Conservation (phyloP, 2,888 invertebrate genomes). For the Mimas tiliae region DNA sequence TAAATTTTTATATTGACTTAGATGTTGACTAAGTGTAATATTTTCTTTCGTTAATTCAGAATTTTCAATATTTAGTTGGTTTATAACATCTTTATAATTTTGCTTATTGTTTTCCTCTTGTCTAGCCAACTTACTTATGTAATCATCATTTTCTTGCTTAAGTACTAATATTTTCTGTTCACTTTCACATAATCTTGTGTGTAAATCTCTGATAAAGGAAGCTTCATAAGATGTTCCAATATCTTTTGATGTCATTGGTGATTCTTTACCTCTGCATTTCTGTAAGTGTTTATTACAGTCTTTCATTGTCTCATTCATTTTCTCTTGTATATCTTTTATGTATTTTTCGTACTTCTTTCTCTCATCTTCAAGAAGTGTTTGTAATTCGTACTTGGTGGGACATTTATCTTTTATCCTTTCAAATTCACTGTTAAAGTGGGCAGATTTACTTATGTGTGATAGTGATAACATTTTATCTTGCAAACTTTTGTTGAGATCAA, state of each 20-base stretch:
- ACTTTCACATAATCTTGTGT: constrained; percentile 75
- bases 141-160: constrained; percentile 77
- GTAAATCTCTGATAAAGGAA: constrained; percentile 69
- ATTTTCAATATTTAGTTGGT: constrained; percentile 75
- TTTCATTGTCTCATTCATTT: constrained; percentile 67
- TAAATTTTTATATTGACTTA: constrained; percentile 67
- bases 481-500: constrained; percentile 77
- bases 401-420: constrained; percentile 51
- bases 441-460: constrained; percentile 53
- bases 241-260: constrained; percentile 35
- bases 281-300: constrained; percentile 65
- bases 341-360: constrained; percentile 74
- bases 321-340: constrained; percentile 64
- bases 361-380: constrained; percentile 69
- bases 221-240: constrained; percentile 49
- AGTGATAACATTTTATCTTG: constrained; percentile 71
- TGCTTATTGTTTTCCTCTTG: constrained; percentile 59
- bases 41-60: constrained; percentile 76
- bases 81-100: constrained; percentile 74
- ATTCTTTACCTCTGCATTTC: constrained; percentile 54
- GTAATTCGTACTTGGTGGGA: constrained; percentile 69
- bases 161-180: constrained; percentile 78
- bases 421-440: constrained; percentile 44
- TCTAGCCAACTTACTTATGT: constrained; percentile 52
- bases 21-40: constrained; percentile 66